These are phyloP conservation scores for Nymphalis c-album DNA, from an alignment of 2,888 invertebrate genomes.

Conservation along the genomic window DNA sequence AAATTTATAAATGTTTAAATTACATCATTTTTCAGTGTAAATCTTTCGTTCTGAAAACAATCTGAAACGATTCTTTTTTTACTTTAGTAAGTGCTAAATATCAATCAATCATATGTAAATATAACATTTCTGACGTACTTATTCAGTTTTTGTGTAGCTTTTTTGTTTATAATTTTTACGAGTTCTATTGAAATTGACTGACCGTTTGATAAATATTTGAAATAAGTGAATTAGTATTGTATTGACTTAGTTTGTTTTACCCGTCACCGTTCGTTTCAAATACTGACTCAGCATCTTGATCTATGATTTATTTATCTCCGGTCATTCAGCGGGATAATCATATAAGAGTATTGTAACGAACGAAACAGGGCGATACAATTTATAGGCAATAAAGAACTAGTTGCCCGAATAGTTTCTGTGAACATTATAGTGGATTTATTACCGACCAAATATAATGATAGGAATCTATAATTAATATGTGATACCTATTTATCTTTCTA, in stretches of 20 bases:
- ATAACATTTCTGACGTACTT: no score
- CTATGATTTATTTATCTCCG: slow-evolving; percentile 3
- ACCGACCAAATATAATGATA: slow-evolving; percentile 28
- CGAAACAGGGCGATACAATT: slow-evolving; percentile 24
- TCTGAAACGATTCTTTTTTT: no score
- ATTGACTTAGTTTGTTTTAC: neutral
- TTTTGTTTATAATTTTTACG: no score
- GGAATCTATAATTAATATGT: neutral
- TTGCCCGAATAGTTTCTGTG: slow-evolving; percentile 31
- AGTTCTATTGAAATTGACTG: neutral
- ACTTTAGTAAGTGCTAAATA: no score
- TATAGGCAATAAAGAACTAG: slow-evolving; percentile 34
- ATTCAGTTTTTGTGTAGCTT: no score
- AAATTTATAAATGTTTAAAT: no score
- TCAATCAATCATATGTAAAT: no score
- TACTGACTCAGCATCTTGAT: neutral
- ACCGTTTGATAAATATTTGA: neutral
- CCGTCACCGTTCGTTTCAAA: slow-evolving; percentile 8
- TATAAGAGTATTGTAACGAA: slow-evolving; percentile 5
- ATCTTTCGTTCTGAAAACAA: no score
- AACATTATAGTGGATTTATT: slow-evolving; percentile 29
- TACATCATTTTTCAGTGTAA: no score
- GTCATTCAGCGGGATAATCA: neutral
- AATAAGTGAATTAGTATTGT: neutral
- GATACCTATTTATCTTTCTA: neutral